These are phyloP conservation scores for Papilio polytes DNA, from an alignment of 1,140 invertebrate species.

Conservation along the genomic window DNA sequence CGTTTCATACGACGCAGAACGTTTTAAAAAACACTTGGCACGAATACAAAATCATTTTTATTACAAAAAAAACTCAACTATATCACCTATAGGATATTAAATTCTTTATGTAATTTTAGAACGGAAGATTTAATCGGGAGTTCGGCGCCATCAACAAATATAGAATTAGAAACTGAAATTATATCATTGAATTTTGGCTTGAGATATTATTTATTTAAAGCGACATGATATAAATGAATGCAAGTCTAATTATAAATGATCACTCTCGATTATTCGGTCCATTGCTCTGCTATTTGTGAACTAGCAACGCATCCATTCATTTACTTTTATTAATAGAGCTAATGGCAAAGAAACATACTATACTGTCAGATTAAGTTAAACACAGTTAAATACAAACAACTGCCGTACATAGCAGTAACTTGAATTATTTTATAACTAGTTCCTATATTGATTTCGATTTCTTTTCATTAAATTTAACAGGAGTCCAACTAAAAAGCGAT, in stretches of 20 bases:
- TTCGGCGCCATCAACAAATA: constrained; percentile 50
- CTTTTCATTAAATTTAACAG: too few species aligned
- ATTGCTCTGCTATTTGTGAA: constrained; percentile 27
- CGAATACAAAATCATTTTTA: constrained; percentile 41
- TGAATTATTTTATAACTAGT: too few species aligned
- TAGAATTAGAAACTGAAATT: constrained; percentile 42
- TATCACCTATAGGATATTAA: constrained; percentile 23
- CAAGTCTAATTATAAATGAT: constrained; percentile 27
- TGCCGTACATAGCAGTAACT: too few species aligned
- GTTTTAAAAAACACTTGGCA: constrained; percentile 26
- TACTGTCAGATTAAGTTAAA: background rate
- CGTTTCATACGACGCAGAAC: constrained; percentile 12
- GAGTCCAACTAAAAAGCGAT: too few species aligned
- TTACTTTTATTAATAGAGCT: background rate
- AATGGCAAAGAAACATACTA: background rate
- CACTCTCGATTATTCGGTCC: constrained; percentile 28
- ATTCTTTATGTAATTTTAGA: constrained; percentile 64
- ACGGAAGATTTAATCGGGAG: constrained; percentile 55
- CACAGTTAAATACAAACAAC: background rate
- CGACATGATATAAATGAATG: constrained; percentile 13
- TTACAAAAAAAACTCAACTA: constrained; percentile 42
- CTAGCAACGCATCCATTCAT: constrained; percentile 11
- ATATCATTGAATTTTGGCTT: constrained; percentile 1
- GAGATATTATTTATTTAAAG: constrained; percentile 37
- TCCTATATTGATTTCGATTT: too few species aligned